phyloP scores from a whole-genome alignment of 2,888 invertebrate genomes.

The Chironomus tentans region DNA sequence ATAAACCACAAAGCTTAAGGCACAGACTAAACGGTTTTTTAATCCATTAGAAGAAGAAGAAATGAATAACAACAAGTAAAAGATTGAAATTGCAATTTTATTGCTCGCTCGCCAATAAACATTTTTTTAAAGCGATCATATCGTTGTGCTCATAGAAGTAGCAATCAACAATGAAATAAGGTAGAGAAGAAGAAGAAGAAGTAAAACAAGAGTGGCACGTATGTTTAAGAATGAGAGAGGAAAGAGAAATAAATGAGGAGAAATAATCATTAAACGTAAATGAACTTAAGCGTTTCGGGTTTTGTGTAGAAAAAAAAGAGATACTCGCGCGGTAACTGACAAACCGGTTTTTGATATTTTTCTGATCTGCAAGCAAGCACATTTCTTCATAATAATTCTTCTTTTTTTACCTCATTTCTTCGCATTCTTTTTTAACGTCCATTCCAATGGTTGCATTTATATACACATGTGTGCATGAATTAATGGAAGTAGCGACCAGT shows the following conservation, averaged over 20 bases:
- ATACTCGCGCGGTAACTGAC: not conserved
- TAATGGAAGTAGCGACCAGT: not conserved
- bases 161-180: not conserved
- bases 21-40: not conserved
- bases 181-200: not conserved
- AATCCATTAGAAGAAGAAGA: not conserved
- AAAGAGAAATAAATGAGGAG: not conserved
- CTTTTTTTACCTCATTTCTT: not conserved
- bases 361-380: not conserved
- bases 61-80: not conserved
- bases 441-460: not conserved
- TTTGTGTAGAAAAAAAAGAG: not conserved
- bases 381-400: not conserved
- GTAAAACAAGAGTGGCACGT: not conserved
- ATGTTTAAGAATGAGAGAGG: not conserved
- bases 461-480: not conserved
- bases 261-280: constrained; percentile 20
- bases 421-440: not conserved
- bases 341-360: not conserved
- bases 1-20: too few species aligned
- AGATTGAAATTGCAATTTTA: not conserved
- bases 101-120: not conserved
- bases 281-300: constrained; percentile 4
- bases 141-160: not conserved
- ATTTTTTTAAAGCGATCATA: not conserved